Evolutionary conservation across 1,140 invertebrate species (phyloP).

Genomic region (Ceratitis capitata): DNA sequence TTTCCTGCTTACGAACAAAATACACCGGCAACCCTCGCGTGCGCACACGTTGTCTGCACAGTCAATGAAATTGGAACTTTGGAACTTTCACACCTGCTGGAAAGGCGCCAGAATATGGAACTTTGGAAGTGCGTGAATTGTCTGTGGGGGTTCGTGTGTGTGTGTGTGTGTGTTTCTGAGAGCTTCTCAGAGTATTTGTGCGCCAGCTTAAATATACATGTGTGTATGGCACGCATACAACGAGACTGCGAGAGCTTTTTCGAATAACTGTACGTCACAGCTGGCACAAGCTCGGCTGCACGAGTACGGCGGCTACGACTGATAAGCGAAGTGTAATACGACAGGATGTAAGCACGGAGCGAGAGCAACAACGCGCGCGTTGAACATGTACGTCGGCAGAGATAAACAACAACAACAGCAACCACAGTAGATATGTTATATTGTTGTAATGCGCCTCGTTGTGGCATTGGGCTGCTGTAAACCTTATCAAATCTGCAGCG

Average conservation of each 20-base stretch:
- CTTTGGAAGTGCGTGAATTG: conserved; percentile 27
- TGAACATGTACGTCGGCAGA: too few relatives aligned
- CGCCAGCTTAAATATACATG: background rate
- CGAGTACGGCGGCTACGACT: background rate
- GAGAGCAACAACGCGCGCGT: background rate
- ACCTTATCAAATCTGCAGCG: background rate
- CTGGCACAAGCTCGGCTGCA: conserved; percentile 11
- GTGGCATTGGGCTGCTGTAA: background rate
- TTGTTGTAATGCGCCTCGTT: background rate
- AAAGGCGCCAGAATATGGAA: conserved; percentile 38
- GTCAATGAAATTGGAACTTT: conserved; percentile 38
- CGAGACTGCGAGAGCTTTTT: conserved; percentile 10
- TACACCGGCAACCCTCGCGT: background rate
- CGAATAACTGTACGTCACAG: conserved; percentile 39
- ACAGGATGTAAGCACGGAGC: background rate
- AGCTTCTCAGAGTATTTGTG: too few relatives aligned
- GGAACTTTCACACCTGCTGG: conserved; percentile 30
- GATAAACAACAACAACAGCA: background rate
- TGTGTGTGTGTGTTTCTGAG: background rate
- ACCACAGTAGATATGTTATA: background rate
- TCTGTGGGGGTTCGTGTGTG: background rate
- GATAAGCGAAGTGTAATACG: background rate
- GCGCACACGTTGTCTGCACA: conserved; percentile 29
- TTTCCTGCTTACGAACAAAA: background rate
- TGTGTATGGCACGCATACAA: background rate